These are phyloP conservation scores for Lanistes nyassanus DNA, from an alignment of 1,140 invertebrate species.

Conservation along the genomic window DNA sequence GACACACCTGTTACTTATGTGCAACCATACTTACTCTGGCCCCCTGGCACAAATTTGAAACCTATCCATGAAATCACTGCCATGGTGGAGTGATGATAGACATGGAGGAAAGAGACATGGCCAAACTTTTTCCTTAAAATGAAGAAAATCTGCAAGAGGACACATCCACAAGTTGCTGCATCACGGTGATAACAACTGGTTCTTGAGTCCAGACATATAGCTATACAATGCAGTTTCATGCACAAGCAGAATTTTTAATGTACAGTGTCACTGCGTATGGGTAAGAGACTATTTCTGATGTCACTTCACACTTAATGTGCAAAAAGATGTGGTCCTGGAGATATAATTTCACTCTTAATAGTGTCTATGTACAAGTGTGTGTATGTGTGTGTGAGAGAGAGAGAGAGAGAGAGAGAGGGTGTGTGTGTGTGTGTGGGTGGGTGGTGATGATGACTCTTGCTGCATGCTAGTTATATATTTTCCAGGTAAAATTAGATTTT, in stretches of 20 bases:
- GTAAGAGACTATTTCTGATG: not conserved
- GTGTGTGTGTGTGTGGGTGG: not conserved
- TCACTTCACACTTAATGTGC: too few species aligned
- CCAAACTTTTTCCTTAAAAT: constrained; percentile 84
- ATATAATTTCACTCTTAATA: not conserved
- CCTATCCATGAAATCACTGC: constrained; percentile 87
- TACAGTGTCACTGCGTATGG: not conserved
- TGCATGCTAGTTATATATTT: too few species aligned
- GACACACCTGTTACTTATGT: constrained; percentile 76
- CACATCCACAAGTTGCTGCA: not conserved
- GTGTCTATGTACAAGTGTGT: not conserved
- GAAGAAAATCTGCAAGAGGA: constrained; percentile 76
- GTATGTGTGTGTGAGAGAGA: not conserved
- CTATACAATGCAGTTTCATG: not conserved
- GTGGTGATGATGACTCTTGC: too few species aligned
- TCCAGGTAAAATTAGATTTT: too few species aligned
- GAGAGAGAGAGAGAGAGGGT: not conserved
- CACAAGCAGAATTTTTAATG: not conserved
- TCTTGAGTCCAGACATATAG: not conserved
- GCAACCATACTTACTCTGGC: constrained; percentile 74
- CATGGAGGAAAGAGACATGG: constrained; percentile 85
- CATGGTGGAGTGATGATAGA: constrained; percentile 81
- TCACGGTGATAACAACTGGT: not conserved
- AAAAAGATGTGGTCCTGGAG: too few species aligned
- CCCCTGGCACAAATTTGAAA: constrained; percentile 96